phyloP scores from a whole-genome alignment of 2,113 vertebrate species.

The Scartelaos histophorus region DNA sequence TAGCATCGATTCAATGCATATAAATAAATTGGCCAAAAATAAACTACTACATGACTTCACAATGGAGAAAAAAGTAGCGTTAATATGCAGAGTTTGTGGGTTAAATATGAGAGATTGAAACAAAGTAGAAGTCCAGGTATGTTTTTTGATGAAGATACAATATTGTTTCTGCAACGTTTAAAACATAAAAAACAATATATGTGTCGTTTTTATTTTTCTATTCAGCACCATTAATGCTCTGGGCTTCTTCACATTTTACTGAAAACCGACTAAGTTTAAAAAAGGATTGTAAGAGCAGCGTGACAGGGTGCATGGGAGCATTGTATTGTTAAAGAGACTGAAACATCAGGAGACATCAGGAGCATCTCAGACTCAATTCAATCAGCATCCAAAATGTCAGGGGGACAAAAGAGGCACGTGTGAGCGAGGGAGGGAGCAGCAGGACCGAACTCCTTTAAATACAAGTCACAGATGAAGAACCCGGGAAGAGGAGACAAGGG shows the following conservation, averaged over 20 bases:
- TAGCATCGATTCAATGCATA: too few species aligned
- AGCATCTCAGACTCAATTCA: conserved; percentile 3
- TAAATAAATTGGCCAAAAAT: too few species aligned
- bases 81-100: too few species aligned
- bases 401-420: neutral
- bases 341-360: conserved; percentile 6
- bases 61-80: too few species aligned
- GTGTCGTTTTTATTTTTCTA: too few species aligned
- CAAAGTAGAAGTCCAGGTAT: too few species aligned
- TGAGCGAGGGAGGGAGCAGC: neutral
- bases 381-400: conserved; percentile 2
- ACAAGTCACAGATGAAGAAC: neutral
- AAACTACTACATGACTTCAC: too few species aligned
- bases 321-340: neutral
- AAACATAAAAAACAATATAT: too few species aligned
- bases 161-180: too few species aligned
- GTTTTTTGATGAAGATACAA: too few species aligned
- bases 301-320: neutral
- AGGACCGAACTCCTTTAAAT: neutral
- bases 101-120: too few species aligned
- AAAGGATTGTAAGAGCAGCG: neutral
- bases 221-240: too few species aligned
- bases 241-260: neutral
- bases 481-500: neutral
- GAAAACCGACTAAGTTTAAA: neutral